Evolutionary conservation across 2,797 vertebrate genomes (phyloP), one percentile per base, ranked within the genome.

Genomic region (Phalanger gymnotis): DNA sequence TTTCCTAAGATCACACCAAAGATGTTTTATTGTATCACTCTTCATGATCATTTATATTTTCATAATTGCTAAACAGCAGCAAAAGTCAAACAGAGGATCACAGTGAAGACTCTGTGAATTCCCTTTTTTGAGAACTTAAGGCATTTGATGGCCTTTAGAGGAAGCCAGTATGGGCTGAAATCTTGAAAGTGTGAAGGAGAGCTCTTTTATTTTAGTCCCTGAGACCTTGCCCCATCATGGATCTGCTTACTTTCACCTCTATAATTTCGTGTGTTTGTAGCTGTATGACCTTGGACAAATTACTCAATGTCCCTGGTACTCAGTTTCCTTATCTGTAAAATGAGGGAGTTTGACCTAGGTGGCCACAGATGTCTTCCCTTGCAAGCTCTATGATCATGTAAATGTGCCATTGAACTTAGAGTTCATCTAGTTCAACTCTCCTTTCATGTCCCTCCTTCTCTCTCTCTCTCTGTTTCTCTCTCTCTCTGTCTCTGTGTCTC

Each of bases 71-170:
- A 90, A 40, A 55, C 22, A 66, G 54, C 22, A 56, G 10, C 31
- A 73, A 94, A 22, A 2, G 2, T 91, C 55, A 57, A 58, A 11
- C 58, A 58, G 52, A 95, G 19, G 90, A 91, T 6, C 34, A 92
- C 90, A 94, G 90, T 91, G 31, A 96, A 93, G 54, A 81, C 25
- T 53, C 54, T 57, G 73, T 52, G 91, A 52, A 47, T 96, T 5
- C 47, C 73, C 91, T 54, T 56, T 93, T 92, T 91, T 61, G 54
- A 96, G 58, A 40, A 57, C 57, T 92, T 94, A 56, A 93, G 93
- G 55, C 51, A 52, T 31, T 52, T 53, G 53, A 2, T 93, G 53
- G 57, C 81, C 93, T 89, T n/a, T 47, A 58, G n/a, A 6, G 92
- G 54, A 54, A 57, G 90, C 73, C 34, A 30, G 0, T 93, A 1